Percentiles rank a stretch among this genome's conserved stretches.
These are phyloP conservation scores for Sebastiscus tertius DNA, from an alignment of 2,797 vertebrate species.

Conservation along the genomic window DNA sequence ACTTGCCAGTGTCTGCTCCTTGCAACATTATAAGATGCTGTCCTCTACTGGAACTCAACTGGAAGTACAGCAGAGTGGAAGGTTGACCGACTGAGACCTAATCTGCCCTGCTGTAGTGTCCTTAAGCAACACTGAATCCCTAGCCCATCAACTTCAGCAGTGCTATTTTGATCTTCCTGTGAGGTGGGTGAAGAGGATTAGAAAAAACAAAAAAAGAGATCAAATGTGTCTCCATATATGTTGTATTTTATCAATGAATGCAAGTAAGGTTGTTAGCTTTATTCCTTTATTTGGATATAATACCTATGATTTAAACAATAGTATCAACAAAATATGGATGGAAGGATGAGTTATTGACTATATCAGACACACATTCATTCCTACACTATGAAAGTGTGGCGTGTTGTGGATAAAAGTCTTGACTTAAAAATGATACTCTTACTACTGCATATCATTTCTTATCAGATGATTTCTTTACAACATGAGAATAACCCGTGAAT, in stretches of 20 bases:
- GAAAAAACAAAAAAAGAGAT: neutral
- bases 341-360: neutral
- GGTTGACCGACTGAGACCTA: neutral
- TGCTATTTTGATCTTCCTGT: neutral
- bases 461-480: neutral
- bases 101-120: neutral
- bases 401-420: neutral
- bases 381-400: neutral
- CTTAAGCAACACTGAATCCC: neutral
- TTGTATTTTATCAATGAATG: neutral
- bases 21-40: slow-evolving; percentile 25
- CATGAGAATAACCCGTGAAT: neutral
- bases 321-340: neutral
- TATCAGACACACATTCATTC: neutral
- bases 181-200: neutral
- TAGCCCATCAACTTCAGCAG: neutral
- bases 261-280: neutral
- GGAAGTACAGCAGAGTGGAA: slow-evolving; percentile 16
- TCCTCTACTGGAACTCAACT: slow-evolving; percentile 55
- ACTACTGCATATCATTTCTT: neutral
- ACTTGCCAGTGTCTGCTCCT: neutral
- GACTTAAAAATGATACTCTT: neutral
- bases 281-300: neutral
- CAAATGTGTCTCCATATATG: neutral
- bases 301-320: neutral